Percentiles rank a stretch among this genome's conserved stretches.
These are phyloP conservation scores for Marmota monax DNA, from an alignment of 2,113 vertebrate species.

Conservation along the genomic window DNA sequence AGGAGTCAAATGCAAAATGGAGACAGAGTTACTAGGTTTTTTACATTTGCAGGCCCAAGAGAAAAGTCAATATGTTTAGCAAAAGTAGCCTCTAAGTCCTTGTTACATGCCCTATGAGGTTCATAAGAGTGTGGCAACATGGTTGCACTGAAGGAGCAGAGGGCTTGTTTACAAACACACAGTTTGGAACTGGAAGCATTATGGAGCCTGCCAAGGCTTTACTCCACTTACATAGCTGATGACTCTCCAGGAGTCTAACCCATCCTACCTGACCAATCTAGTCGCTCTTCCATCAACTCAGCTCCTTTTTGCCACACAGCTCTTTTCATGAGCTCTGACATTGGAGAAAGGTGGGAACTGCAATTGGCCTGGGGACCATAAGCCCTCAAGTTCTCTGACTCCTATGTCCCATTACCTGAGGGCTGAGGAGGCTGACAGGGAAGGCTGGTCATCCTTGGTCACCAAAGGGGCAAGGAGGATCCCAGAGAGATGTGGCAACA, in stretches of 20 bases:
- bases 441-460: neutral
- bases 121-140: neutral
- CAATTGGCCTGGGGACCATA: fast-evolving
- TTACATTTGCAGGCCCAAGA: too few species aligned
- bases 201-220: fast-evolving
- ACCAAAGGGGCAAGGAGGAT: neutral
- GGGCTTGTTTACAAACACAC: neutral
- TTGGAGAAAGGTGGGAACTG: neutral
- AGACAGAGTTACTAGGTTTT: too few species aligned
- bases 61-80: too few species aligned
- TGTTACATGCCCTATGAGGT: neutral
- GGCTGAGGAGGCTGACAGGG: neutral
- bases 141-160: neutral
- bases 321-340: too few species aligned
- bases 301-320: too few species aligned
- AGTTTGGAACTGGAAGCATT: too few species aligned
- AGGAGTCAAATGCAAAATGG: too few species aligned
- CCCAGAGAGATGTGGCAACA: neutral
- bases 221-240: neutral
- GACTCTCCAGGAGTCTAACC: neutral
- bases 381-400: too few species aligned
- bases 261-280: neutral
- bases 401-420: fast-evolving
- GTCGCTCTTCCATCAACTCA: neutral
- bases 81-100: too few species aligned